Conservation (phyloP, 1,140 invertebrate genomes). For the Microplitis mediator region DNA sequence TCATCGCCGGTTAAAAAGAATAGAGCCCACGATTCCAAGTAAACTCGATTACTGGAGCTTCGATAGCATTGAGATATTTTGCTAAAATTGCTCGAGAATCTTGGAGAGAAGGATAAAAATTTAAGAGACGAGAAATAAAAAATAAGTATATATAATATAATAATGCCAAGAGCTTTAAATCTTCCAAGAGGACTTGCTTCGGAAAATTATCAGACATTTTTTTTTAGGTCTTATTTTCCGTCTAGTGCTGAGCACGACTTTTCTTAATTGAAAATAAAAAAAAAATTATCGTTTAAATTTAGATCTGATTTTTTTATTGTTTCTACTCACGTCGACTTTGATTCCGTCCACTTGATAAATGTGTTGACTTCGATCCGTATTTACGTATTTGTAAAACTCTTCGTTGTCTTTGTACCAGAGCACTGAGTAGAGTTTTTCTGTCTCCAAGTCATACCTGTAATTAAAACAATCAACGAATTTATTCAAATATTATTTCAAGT, state of each 20-base stretch:
- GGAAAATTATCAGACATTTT: not conserved
- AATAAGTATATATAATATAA: not conserved
- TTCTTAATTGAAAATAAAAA: too few species aligned
- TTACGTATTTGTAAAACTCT: constrained; percentile 83
- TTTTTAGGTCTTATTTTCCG: not conserved
- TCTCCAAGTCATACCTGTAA: constrained; percentile 60
- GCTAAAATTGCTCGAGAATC: not conserved
- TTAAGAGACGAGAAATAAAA: too few species aligned
- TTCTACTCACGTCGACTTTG: constrained; percentile 74
- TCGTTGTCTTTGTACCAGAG: constrained; percentile 90
- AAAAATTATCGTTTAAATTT: not conserved
- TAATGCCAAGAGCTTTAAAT: not conserved
- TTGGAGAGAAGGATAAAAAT: not conserved
- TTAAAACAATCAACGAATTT: constrained; percentile 12
- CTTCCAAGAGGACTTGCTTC: not conserved
- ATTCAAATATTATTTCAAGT: too few species aligned
- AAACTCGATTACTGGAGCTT: constrained; percentile 4
- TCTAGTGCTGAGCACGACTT: too few species aligned
- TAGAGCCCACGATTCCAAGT: not conserved
- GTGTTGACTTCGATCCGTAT: constrained; percentile 66
- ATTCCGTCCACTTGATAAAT: constrained; percentile 75
- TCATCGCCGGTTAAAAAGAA: not conserved
- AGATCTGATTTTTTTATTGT: not conserved
- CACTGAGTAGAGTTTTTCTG: constrained; percentile 78
- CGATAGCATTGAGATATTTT: constrained; percentile 2